These are phyloP conservation scores for Tapirus terrestris DNA, from an alignment of 2,113 vertebrate genomes.

Conservation along the genomic window DNA sequence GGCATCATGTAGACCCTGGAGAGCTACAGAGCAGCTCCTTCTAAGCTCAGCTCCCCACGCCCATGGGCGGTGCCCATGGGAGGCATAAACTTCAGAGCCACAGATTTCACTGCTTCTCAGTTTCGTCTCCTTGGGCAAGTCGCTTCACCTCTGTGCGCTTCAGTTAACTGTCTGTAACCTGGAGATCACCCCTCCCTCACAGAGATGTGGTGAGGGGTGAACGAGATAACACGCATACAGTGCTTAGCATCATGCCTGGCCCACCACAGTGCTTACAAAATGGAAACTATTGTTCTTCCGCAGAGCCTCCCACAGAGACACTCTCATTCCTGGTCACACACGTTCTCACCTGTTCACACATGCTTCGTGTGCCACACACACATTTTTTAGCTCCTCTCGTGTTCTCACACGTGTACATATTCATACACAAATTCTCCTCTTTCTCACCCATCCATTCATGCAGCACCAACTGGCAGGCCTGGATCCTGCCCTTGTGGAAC, in stretches of 20 bases:
- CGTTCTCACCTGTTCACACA: not conserved
- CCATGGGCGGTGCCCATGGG: not conserved
- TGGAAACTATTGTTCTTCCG: constrained; percentile 61
- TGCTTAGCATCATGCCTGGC: not conserved
- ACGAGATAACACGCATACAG: constrained; percentile 25
- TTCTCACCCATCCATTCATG: not conserved
- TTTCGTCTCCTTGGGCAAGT: not conserved
- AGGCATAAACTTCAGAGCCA: not conserved
- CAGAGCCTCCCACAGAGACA: constrained; percentile 34
- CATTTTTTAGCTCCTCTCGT: not conserved
- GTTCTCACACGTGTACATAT: not conserved
- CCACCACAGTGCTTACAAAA: constrained; percentile 2
- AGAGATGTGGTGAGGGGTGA: not conserved
- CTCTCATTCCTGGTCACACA: not conserved
- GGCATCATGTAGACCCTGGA: not conserved
- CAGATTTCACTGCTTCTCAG: not conserved
- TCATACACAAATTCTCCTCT: not conserved
- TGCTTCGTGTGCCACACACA: not conserved
- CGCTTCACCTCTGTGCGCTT: not conserved
- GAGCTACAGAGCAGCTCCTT: not conserved
- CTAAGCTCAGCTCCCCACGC: not conserved
- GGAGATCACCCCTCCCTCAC: not conserved
- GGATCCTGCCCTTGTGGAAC: not conserved
- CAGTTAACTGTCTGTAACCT: not conserved
- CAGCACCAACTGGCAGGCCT: not conserved